Percentiles rank a stretch among this genome's conserved stretches.
phyloP scores from a whole-genome alignment of 2,888 invertebrate species.

The Sycophila texana region DNA sequence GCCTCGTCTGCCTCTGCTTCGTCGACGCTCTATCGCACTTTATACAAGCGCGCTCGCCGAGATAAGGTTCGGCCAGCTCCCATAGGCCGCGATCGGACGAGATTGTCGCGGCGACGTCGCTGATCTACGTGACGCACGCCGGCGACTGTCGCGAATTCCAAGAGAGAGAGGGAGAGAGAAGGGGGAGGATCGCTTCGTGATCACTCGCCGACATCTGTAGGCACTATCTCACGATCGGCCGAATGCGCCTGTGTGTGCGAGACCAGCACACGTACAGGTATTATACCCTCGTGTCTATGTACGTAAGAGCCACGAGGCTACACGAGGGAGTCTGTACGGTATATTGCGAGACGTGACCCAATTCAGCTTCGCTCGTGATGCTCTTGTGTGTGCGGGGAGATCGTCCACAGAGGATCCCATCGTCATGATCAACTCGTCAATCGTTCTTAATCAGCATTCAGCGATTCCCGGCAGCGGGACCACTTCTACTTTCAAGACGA shows the following conservation, averaged over 20 bases:
- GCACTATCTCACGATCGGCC: constrained; percentile 69
- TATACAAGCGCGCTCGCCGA: constrained; percentile 17
- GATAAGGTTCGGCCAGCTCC: constrained; percentile 11
- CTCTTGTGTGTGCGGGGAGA: not conserved
- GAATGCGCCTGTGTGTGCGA: constrained; percentile 15
- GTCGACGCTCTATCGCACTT: constrained; percentile 46
- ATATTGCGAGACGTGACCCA: constrained; percentile 65
- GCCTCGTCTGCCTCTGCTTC: not conserved
- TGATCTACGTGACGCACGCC: constrained; percentile 8
- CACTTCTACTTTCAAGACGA: constrained; percentile 43
- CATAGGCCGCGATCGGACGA: constrained; percentile 1
- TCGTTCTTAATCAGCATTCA: constrained; percentile 51
- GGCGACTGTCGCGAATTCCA: constrained; percentile 36
- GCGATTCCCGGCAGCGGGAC: not conserved
- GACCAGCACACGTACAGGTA: constrained; percentile 55
- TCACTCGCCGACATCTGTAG: constrained; percentile 49
- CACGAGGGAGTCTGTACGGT: not conserved
- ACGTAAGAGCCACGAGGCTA: constrained; percentile 29
- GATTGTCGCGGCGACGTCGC: constrained; percentile 14
- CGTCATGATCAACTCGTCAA: constrained; percentile 47
- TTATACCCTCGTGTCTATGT: constrained; percentile 29
- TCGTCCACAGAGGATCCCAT: not conserved
- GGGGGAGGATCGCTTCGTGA: constrained; percentile 31
- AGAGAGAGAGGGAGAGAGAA: not conserved
- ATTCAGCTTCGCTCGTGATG: constrained; percentile 57